Base-by-base conservation (phyloP, 2,113 vertebrate species). In the Etia nguti region DNA sequence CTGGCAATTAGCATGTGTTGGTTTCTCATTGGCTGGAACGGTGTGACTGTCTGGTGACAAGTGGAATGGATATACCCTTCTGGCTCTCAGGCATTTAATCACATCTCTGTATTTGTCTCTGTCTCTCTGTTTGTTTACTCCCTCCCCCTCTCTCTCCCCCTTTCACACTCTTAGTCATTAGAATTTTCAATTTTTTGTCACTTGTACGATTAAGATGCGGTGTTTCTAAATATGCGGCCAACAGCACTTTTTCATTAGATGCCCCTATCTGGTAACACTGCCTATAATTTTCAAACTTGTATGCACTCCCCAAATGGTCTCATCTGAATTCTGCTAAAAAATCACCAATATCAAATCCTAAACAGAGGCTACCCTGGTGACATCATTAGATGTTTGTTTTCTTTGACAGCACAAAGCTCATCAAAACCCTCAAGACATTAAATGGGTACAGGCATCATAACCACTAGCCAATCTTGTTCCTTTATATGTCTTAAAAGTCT, bases 1-100 rank as follows among this genome's bases (percentile, higher is more conserved):
- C 90, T 89, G 77, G 81, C 89, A 93, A 94, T 95, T 94, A 94
- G 81, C 89, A 73, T 87, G 86, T 56, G 92, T 85, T 84, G 89
- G 85, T 79, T 85, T 91, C 89, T 84, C 79, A 94, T 91, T 93
- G 93, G 92, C 84, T 70, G 55, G 79, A 86, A 11, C 18, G 1
- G 50, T 81, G 85, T 88, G 92, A 90, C 86, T 90, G 88, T 79
- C 86, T 91, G 73, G 79, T 90, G 90, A 91, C 90, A 94, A 85
- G 84, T 87, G 81, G 85, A 89, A 92, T 85, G 79, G 83, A 90
- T 89, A 70, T 56, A 81, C 79, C 80, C 86, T 83, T 60, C 77
- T 80, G 84, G 81, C 75, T 88, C 75, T 48, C 12, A 56, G 86
- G 26, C 81, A 16, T 90, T 90, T 89, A 81, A 80, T 92, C 73